These are phyloP conservation scores for Catagonus wagneri DNA, from an alignment of 2,113 vertebrate genomes.

Conservation along the genomic window DNA sequence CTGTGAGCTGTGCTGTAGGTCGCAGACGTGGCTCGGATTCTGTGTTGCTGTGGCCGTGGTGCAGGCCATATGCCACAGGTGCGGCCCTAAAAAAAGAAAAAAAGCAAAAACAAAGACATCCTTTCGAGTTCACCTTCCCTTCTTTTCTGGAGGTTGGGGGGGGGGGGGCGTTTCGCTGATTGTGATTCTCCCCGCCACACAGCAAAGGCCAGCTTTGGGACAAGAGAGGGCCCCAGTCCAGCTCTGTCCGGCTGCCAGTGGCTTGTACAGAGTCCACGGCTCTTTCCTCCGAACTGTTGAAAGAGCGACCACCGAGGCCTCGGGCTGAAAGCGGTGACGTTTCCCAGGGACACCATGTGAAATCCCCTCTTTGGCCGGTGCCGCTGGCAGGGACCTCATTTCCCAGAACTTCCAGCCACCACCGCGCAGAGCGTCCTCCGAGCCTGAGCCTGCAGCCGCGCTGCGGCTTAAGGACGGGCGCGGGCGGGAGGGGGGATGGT, in stretches of 20 bases:
- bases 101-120: not conserved
- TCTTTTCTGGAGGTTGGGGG: accelerated
- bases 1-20: too few species aligned
- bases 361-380: conserved; percentile 73
- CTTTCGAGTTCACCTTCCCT: not conserved
- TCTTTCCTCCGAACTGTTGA: not conserved
- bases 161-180: accelerated
- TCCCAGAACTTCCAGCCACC: conserved; percentile 69
- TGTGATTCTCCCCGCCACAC: accelerated
- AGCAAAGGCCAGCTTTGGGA: not conserved
- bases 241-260: not conserved
- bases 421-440: conserved; percentile 77
- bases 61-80: too few species aligned
- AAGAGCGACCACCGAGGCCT: conserved; percentile 27
- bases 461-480: conserved; percentile 86
- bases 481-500: conserved; percentile 68
- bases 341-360: conserved; percentile 78
- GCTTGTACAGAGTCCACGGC: accelerated
- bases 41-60: too few species aligned
- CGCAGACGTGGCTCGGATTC: too few species aligned
- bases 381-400: conserved; percentile 1
- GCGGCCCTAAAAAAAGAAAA: too few species aligned
- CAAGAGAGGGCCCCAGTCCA: too few species aligned
- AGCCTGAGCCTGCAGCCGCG: conserved; percentile 85
- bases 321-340: conserved; percentile 38